These are phyloP conservation scores for Ciconia boyciana DNA, from an alignment of 2,113 vertebrate species.

Conservation along the genomic window DNA sequence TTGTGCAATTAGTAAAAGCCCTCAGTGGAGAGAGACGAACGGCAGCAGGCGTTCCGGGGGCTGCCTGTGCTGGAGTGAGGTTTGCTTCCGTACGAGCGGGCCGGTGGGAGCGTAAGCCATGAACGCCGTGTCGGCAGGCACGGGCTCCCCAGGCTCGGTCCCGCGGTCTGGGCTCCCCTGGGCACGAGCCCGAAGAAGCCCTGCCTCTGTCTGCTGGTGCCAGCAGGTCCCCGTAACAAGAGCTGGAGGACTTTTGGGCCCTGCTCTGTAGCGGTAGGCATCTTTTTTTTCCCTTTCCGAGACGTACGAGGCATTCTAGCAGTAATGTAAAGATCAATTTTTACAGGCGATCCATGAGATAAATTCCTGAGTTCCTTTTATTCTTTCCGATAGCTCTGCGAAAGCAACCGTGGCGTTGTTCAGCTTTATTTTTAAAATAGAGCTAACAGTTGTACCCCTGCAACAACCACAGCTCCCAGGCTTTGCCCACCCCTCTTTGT, in stretches of 20 bases:
- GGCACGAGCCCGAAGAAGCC: too few relatives aligned
- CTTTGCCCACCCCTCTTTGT: background rate
- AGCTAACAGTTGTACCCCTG: too few relatives aligned
- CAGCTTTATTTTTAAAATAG: background rate
- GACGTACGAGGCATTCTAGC: background rate
- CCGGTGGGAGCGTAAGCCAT: background rate
- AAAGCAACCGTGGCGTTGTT: fast-evolving
- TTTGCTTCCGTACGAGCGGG: background rate
- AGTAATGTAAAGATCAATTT: fast-evolving
- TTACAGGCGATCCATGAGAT: background rate
- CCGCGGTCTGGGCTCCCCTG: background rate
- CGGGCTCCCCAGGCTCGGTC: background rate
- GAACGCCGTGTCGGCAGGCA: background rate
- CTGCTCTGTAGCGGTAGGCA: background rate
- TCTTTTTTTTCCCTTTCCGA: background rate
- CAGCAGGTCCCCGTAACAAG: background rate
- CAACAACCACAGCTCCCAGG: background rate
- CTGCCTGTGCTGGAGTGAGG: background rate
- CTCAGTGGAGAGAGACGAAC: fast-evolving
- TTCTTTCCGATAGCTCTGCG: too few relatives aligned
- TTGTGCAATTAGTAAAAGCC: fast-evolving
- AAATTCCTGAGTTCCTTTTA: too few relatives aligned
- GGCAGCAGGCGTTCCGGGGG: background rate
- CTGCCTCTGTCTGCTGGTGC: background rate
- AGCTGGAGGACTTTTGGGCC: background rate